Evolutionary conservation across 2,113 vertebrate genomes (phyloP).

Genomic region (Eublepharis macularius): DNA sequence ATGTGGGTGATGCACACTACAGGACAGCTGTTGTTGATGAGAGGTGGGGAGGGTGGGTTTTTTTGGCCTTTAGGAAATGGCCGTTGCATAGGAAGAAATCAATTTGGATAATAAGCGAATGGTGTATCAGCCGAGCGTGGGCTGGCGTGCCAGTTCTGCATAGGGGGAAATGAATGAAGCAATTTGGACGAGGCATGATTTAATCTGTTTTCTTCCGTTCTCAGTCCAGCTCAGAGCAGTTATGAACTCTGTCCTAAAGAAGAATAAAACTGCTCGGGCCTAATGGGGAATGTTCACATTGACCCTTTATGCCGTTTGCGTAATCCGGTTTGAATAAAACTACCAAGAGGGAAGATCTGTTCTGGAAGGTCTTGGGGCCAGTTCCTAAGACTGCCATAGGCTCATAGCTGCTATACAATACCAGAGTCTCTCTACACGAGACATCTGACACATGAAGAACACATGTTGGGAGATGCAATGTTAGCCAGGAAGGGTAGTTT

Average conservation of each 20-base stretch:
- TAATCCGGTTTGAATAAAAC: slow-evolving; percentile 19
- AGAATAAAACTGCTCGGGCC: neutral
- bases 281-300: neutral
- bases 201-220: neutral
- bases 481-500: too few relatives aligned
- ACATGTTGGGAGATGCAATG: too few relatives aligned
- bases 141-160: neutral
- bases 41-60: slow-evolving; percentile 23
- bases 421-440: too few relatives aligned
- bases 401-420: too few relatives aligned
- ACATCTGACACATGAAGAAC: too few relatives aligned
- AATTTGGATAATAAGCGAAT: neutral
- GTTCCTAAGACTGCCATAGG: neutral
- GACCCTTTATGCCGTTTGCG: neutral
- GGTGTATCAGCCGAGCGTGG: neutral
- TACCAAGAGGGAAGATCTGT: neutral
- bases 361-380: neutral
- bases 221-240: neutral
- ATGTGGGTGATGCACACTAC: slow-evolving; percentile 19
- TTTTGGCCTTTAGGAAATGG: slow-evolving; percentile 5
- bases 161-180: neutral
- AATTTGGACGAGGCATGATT: neutral
- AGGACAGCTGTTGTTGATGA: slow-evolving; percentile 3
- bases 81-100: slow-evolving; percentile 24
- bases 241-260: neutral